Evolutionary conservation across 2,113 vertebrate species (phyloP).

Genomic region (Tyrannus savana): DNA sequence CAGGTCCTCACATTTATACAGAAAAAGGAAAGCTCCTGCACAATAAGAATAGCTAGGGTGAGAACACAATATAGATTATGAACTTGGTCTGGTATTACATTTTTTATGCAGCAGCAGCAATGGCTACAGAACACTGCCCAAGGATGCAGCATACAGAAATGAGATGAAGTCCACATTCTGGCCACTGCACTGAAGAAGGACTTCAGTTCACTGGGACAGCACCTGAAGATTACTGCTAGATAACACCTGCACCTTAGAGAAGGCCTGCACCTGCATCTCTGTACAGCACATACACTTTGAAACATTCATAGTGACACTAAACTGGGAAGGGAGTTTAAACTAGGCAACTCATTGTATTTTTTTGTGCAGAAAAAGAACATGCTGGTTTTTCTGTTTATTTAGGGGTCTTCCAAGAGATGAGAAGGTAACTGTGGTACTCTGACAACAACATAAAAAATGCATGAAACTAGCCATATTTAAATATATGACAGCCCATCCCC

Average conservation of each 20-base stretch:
- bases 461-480: neutral
- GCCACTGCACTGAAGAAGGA: neutral
- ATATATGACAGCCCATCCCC: neutral
- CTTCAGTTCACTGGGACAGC: neutral
- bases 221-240: neutral
- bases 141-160: neutral
- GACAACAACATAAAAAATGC: neutral
- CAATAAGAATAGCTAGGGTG: neutral
- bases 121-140: neutral
- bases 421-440: neutral
- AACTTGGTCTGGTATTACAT: neutral
- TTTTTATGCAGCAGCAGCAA: neutral
- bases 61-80: neutral
- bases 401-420: neutral
- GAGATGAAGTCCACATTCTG: neutral
- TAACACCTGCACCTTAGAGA: neutral
- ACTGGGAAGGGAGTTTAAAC: neutral
- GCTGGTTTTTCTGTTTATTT: accelerated
- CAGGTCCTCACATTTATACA: neutral
- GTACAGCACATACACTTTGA: neutral
- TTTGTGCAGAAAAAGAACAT: neutral
- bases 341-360: neutral
- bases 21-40: neutral
- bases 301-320: neutral
- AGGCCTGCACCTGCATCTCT: neutral